These are phyloP conservation scores for Ptychadena robeensis DNA, from an alignment of 2,797 vertebrate genomes.

Conservation along the genomic window DNA sequence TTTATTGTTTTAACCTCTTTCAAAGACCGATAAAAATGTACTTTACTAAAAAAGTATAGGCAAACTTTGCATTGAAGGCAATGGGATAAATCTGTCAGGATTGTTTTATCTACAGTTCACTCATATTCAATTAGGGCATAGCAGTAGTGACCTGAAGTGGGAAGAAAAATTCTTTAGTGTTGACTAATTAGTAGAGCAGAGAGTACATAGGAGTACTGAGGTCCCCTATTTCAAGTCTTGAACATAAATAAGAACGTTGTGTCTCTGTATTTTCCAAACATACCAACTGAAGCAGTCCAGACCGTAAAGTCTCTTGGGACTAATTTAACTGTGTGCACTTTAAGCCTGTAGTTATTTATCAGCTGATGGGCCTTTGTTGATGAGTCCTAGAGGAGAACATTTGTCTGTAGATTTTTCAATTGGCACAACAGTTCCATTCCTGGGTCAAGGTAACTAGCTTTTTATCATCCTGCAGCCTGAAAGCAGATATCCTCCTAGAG, in stretches of 20 bases:
- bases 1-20: no score
- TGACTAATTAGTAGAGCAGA: neutral
- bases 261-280: slow-evolving; percentile 57
- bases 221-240: slow-evolving; percentile 42
- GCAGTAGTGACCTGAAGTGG: neutral
- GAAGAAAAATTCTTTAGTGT: neutral
- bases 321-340: slow-evolving; percentile 63
- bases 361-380: slow-evolving; percentile 37
- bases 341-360: slow-evolving; percentile 54
- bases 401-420: slow-evolving; percentile 49
- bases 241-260: slow-evolving; percentile 57
- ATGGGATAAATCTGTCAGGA: neutral
- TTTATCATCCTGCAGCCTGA: slow-evolving; percentile 51
- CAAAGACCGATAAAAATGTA: no score
- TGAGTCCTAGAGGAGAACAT: slow-evolving; percentile 55
- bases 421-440: slow-evolving; percentile 53
- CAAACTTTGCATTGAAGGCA: neutral
- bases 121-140: neutral
- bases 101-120: neutral
- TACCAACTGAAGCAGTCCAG: slow-evolving; percentile 39
- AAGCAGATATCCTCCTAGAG: slow-evolving; percentile 51
- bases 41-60: neutral
- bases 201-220: slow-evolving; percentile 12
- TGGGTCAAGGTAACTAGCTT: slow-evolving; percentile 53
- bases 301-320: slow-evolving; percentile 59